A percentile compares a stretch with the other conserved stretches of the same genome.
Evolutionary conservation across 2,888 invertebrate genomes (phyloP).

Genomic region (Coleophora flavipennella): DNA sequence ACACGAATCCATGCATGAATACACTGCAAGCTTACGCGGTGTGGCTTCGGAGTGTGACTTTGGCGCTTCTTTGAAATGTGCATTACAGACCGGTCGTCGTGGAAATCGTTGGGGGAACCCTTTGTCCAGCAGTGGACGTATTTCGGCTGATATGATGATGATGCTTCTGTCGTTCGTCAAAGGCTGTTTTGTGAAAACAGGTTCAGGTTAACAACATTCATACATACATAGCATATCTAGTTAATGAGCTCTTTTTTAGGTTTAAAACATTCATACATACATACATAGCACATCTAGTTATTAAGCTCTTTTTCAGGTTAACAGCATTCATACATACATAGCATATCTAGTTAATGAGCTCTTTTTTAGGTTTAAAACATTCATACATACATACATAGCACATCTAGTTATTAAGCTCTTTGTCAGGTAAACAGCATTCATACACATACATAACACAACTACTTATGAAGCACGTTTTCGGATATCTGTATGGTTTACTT

Average conservation of each 20-base stretch:
- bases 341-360: background rate
- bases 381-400: no score
- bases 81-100: slow-evolving; percentile 1
- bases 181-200: background rate
- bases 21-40: background rate
- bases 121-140: no score
- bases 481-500: no score
- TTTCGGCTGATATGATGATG: background rate
- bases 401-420: no score
- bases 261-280: no score
- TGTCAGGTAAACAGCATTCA: background rate
- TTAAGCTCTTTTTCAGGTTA: no score
- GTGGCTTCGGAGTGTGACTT: background rate
- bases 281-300: no score
- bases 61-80: background rate
- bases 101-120: no score
- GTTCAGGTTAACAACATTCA: background rate
- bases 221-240: background rate
- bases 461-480: background rate
- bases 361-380: no score
- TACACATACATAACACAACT: background rate
- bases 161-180: background rate
- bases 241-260: background rate
- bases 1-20: background rate
- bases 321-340: background rate